These are phyloP conservation scores for Morpho deidamia DNA, from an alignment of 2,888 invertebrate genomes.

Conservation along the genomic window DNA sequence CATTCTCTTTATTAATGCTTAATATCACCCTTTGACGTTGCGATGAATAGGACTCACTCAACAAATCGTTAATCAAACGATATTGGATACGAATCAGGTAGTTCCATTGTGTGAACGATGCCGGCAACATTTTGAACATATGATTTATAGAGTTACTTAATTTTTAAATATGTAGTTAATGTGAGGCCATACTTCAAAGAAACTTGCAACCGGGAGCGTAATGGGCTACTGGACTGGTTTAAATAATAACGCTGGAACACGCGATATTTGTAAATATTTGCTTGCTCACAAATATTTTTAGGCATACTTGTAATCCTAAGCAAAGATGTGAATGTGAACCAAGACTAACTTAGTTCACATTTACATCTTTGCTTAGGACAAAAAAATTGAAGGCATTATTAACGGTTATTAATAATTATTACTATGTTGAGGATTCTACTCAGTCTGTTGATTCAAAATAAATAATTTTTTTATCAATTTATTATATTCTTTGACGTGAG, in stretches of 20 bases:
- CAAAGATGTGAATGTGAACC: no score
- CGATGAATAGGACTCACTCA: slow-evolving; percentile 74
- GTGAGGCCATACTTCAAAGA: slow-evolving; percentile 39
- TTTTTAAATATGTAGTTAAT: slow-evolving; percentile 59
- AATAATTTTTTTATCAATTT: no score
- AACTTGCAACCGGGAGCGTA: slow-evolving; percentile 27
- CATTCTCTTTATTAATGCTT: slow-evolving; percentile 71
- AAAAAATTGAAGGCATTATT: no score
- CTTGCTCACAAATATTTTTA: slow-evolving; percentile 7
- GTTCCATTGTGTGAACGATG: slow-evolving; percentile 63
- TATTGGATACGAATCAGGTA: slow-evolving; percentile 73
- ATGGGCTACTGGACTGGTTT: slow-evolving; percentile 41
- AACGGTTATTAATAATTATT: no score
- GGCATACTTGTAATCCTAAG: no score
- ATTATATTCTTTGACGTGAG: no score
- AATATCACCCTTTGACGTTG: slow-evolving; percentile 70
- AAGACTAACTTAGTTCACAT: no score
- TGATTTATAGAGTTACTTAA: slow-evolving; percentile 64
- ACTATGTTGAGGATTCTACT: no score
- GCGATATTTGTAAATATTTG: slow-evolving; percentile 20
- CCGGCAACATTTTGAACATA: slow-evolving; percentile 54
- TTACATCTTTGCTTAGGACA: no score
- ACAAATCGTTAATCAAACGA: slow-evolving; percentile 74
- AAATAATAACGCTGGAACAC: slow-evolving; percentile 16
- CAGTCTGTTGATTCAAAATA: no score